Base-by-base conservation (phyloP, 2,888 invertebrate species). In the Drosophila yooni region DNA sequence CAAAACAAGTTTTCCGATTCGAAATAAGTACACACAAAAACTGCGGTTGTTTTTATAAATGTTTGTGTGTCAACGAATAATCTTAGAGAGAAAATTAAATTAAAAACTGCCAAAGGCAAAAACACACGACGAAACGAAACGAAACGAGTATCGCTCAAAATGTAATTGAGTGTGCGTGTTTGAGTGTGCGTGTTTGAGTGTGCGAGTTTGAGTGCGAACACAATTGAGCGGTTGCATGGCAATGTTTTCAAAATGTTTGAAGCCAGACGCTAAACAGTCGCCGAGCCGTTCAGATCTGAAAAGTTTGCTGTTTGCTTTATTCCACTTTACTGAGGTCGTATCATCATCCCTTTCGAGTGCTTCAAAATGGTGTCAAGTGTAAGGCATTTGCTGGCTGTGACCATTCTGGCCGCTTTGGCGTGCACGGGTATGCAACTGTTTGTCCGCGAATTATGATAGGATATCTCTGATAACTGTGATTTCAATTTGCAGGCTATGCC, bases 351-450 rank as follows among this genome's bases (percentile, higher is more conserved):
- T 63, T 25, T 72, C 25, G 21, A 62, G 36, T 63, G 10, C 13
- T 59, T 27, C 18, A 91, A 88, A 79, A 92, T 91, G 90, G 86
- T 89, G 72, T 89, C 91, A 62, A 82, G 82, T 65, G 74, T 83
- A 29, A 90, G 92, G 72, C 77, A 81, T 77, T 54, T 91, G 13
- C 68, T 92, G 77, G 80, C 83, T 66, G 60, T 92, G 59, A 78
- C 86, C 67, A 80, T 92, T 36, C 61, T 92, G 68, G 89, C 91
- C 58, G 83, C 87, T 29, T 61, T 91, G 50, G 91, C 85, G 60
- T 75, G 87, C 73, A 86, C 92, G 65, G 91, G 92, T 92, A 83
- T 74, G 86, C 75, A 27, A 59, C 38, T 51, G 50, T 67, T 27
- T 52, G 29, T 38, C 27, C 18, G 2, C 13, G 4, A 29, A 33